Evolutionary conservation across 2,113 vertebrate genomes (phyloP), one percentile per base, ranked within the genome.

Genomic region (Tachysurus vachellii): DNA sequence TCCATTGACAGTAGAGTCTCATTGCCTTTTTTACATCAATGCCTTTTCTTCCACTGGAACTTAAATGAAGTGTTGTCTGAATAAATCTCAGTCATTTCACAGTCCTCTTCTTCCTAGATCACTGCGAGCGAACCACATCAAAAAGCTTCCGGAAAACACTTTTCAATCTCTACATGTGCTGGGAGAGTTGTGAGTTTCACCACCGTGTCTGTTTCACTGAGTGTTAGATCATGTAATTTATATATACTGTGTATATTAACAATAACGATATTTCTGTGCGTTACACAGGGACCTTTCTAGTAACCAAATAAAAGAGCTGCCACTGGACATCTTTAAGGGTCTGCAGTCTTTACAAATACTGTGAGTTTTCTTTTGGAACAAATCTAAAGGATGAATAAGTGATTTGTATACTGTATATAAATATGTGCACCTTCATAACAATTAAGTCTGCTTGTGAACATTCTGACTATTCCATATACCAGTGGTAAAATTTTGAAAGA

Each of bases 61-160:
- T 57, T n/a, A 57, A 56, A 56, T 80, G 23, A 53, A 50, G 16
- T n/a, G 1, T 23, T 53, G 23, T n/a, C 10, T 81, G 47, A 16
- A 21, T 82, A 28, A 77, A 14, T 21, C 10, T 28, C n/a, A 3
- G 10, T 84, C 11, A 68, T 44, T 53, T 71, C 31, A 84, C 36
- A 54, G 44, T 66, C 14, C 54, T 86, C 16, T n/a, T 54, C 26
- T 70, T 57, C 21, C 68, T 71, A 95, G 90, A 82, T 95, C 94
- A 90, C 92, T 97, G 90, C 94, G 94, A 89, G 92, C 92, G 93
- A 97, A 97, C 93, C 87, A 91, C 92, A 96, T 97, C 93, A 80
- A 6, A 53, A 92, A 88, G 71, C 86, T 97, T 88, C 94, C 94
- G 71, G 95, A 95, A 91, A 96, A 96, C 92, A 95, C 91, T 31